Evolutionary conservation across 2,797 vertebrate genomes (phyloP).

Genomic region (Gobionotothen gibberifrons): DNA sequence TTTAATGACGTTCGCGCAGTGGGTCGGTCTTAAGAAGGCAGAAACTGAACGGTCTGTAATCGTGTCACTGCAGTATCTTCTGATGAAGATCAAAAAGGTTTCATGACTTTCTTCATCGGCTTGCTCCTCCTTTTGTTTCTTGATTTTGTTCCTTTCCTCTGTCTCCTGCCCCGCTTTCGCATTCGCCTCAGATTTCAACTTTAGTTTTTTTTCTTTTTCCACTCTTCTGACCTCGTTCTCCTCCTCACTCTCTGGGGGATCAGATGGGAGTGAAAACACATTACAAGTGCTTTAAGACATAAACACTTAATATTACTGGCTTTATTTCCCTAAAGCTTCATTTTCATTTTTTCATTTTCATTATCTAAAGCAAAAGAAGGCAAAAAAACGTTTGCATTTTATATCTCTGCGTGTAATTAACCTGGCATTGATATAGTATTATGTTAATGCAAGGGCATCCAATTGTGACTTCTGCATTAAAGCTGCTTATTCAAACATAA

Average conservation of each 20-base stretch:
- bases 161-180: background rate
- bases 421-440: too few relatives aligned
- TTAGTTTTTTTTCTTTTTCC: background rate
- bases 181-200: background rate
- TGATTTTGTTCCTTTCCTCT: background rate
- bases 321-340: too few relatives aligned
- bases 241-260: background rate
- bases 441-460: too few relatives aligned
- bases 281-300: background rate
- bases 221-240: background rate
- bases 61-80: background rate
- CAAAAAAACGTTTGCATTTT: too few relatives aligned
- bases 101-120: background rate
- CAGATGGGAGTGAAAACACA: background rate
- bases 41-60: background rate
- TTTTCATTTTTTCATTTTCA: too few relatives aligned
- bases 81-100: constrained; percentile 29
- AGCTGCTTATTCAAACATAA: background rate
- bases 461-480: background rate
- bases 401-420: too few relatives aligned
- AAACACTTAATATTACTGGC: background rate
- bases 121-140: background rate
- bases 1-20: constrained; percentile 42
- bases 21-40: constrained; percentile 5
- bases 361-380: too few relatives aligned